These are phyloP conservation scores for Heptranchias perlo DNA, from an alignment of 2,113 vertebrate species.

Conservation along the genomic window DNA sequence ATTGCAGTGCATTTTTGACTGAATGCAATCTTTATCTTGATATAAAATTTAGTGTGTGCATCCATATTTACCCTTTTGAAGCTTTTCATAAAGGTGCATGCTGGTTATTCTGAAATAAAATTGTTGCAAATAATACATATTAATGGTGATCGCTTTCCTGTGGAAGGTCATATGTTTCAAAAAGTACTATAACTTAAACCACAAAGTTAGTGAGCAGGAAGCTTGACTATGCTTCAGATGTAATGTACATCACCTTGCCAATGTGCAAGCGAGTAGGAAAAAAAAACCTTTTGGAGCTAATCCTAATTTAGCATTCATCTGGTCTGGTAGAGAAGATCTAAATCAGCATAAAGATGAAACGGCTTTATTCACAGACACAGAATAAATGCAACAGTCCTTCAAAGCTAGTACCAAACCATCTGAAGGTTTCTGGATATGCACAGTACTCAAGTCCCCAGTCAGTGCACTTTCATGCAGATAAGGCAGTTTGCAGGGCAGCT, in stretches of 20 bases:
- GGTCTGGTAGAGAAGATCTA: background rate
- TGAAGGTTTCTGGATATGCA: background rate
- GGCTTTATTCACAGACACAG: background rate
- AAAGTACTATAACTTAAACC: conserved; percentile 2
- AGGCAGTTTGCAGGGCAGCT: background rate
- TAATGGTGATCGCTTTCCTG: background rate
- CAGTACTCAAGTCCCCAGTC: background rate
- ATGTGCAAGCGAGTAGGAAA: background rate
- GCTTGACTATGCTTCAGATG: background rate
- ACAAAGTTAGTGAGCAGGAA: background rate
- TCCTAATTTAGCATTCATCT: background rate
- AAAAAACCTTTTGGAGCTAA: background rate
- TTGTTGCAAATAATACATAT: background rate
- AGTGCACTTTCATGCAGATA: background rate
- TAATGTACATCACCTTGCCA: background rate
- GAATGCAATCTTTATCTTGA: background rate
- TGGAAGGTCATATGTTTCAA: conserved; percentile 4
- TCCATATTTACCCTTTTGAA: background rate
- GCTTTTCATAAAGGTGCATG: background rate
- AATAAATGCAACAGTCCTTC: background rate
- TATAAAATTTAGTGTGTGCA: conserved; percentile 9
- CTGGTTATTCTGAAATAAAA: background rate
- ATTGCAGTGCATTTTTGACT: background rate
- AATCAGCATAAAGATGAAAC: background rate
- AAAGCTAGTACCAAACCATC: background rate